phyloP scores from a whole-genome alignment of 2,888 invertebrate species.

The Ennomos fuscantarius region DNA sequence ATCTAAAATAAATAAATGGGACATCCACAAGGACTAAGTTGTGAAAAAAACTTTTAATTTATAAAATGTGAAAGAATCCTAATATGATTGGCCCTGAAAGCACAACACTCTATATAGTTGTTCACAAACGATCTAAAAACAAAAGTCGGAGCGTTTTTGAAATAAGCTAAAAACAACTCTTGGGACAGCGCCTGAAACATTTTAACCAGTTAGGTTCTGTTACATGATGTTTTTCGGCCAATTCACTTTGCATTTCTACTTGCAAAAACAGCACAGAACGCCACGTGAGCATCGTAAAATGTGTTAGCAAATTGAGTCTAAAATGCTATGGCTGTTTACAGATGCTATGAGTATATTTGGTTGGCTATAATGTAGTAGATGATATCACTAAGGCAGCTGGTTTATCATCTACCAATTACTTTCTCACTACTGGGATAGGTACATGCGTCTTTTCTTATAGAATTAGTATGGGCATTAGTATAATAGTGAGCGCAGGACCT shows the following conservation, averaged over 20 bases:
- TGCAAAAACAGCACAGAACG: constrained; percentile 23
- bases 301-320: constrained; percentile 4
- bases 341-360: too few relatives aligned
- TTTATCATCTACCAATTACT: too few relatives aligned
- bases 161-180: constrained; percentile 40
- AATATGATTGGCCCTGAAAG: constrained; percentile 2
- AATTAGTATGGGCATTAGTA: too few relatives aligned
- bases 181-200: constrained; percentile 31
- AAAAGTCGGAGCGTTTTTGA: constrained; percentile 31
- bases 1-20: too few relatives aligned
- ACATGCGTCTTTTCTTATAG: too few relatives aligned
- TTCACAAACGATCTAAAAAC: constrained; percentile 29
- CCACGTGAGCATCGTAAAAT: constrained; percentile 12
- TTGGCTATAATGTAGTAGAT: too few relatives aligned
- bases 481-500: too few relatives aligned
- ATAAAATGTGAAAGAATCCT: too few relatives aligned
- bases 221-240: constrained; percentile 41
- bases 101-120: constrained; percentile 25
- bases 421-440: too few relatives aligned
- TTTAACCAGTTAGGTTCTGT: constrained; percentile 33
- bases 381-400: too few relatives aligned
- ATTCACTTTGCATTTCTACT: constrained; percentile 41
- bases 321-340: constrained; percentile 2
- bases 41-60: too few relatives aligned
- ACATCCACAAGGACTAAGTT: too few relatives aligned